Conservation (phyloP, 2,888 invertebrate species). For the Calameuta pallipes region DNA sequence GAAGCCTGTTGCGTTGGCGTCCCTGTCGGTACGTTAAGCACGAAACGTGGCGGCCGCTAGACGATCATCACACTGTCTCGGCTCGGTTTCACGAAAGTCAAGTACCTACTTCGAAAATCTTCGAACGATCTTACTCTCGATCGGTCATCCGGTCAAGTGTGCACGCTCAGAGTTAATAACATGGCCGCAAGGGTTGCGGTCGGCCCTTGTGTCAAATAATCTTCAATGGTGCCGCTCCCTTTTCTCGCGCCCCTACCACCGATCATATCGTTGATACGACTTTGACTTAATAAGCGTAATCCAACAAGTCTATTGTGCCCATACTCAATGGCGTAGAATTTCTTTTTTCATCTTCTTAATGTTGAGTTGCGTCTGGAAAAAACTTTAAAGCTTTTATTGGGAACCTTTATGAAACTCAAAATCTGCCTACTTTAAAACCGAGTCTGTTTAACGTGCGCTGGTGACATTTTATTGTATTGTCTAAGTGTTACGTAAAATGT, state of each 20-base stretch:
- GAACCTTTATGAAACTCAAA: not conserved
- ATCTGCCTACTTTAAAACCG: not conserved
- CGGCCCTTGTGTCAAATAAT: conserved; percentile 21
- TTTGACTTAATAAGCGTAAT: conserved; percentile 12
- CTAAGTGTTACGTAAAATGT: not conserved
- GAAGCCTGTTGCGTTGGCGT: not conserved
- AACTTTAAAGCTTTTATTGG: no score
- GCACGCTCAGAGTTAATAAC: conserved; percentile 26
- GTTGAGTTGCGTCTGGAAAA: no score
- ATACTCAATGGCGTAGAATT: not conserved
- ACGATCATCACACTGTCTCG: not conserved
- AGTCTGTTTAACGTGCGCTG: not conserved
- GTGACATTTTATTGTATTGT: not conserved
- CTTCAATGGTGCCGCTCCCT: conserved; percentile 19
- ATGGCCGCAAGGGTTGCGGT: conserved; percentile 22
- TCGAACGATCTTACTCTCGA: conserved; percentile 25
- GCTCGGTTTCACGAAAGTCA: conserved; percentile 21
- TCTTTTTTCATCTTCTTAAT: not conserved
- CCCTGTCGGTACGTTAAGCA: not conserved
- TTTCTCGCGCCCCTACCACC: conserved; percentile 3
- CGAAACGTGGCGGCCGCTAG: not conserved
- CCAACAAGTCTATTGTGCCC: conserved; percentile 9
- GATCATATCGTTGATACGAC: conserved; percentile 7
- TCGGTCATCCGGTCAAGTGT: conserved; percentile 21
- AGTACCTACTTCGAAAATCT: conserved; percentile 11